A percentile compares a stretch with the other conserved stretches of the same genome.
These are phyloP conservation scores for Agrilus planipennis DNA, from an alignment of 1,140 invertebrate genomes.

Conservation along the genomic window DNA sequence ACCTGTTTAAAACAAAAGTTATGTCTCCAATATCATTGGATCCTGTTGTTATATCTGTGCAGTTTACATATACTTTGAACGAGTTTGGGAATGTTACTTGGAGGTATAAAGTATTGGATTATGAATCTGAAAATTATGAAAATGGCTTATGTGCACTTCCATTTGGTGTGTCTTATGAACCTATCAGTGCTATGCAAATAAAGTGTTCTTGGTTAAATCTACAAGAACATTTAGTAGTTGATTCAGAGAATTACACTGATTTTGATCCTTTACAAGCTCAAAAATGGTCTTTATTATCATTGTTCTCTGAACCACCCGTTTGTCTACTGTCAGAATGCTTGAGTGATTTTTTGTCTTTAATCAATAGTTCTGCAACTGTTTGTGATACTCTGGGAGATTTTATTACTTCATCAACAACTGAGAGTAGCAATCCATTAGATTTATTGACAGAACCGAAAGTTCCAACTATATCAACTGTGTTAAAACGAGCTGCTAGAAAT, in stretches of 20 bases:
- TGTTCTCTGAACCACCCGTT: slow-evolving; percentile 44
- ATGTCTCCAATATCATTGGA: slow-evolving; percentile 45
- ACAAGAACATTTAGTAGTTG: slow-evolving; percentile 75
- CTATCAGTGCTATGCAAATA: slow-evolving; percentile 62
- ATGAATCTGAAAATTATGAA: slow-evolving; percentile 50
- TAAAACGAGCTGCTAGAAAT: slow-evolving; percentile 33
- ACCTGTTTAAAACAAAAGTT: slow-evolving; percentile 71
- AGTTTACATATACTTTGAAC: slow-evolving; percentile 70
- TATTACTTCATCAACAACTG: slow-evolving; percentile 10
- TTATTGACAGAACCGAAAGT: slow-evolving; percentile 45
- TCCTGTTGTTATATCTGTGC: slow-evolving; percentile 61
- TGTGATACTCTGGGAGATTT: slow-evolving; percentile 47
- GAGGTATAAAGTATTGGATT: slow-evolving; percentile 60
- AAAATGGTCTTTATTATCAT: slow-evolving; percentile 57
- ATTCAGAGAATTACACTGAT: slow-evolving; percentile 77
- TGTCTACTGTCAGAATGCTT: slow-evolving; percentile 52
- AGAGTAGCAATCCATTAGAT: slow-evolving; percentile 36
- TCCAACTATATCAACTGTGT: slow-evolving; percentile 40
- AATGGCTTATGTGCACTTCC: slow-evolving; percentile 50
- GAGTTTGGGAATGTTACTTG: slow-evolving; percentile 55
- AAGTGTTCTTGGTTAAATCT: slow-evolving; percentile 81
- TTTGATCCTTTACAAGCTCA: slow-evolving; percentile 77
- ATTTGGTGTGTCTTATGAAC: slow-evolving; percentile 75
- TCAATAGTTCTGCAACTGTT: slow-evolving; percentile 35
- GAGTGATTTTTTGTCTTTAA: slow-evolving; percentile 41